A percentile compares a stretch with the other conserved stretches of the same genome.
Conservation (phyloP, 2,888 invertebrate species). For the Leuctra nigra region DNA sequence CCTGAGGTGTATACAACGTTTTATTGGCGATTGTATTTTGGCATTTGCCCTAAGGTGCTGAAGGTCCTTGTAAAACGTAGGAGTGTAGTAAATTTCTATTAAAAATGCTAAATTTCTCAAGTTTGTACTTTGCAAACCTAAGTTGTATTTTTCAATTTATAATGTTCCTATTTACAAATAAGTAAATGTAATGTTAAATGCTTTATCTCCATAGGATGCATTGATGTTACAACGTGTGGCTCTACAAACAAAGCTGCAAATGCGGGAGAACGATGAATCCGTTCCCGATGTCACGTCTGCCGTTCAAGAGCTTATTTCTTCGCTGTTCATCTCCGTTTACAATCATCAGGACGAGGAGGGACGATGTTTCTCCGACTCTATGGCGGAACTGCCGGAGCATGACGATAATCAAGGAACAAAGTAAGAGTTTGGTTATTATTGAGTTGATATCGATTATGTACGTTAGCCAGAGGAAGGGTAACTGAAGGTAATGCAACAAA, state of each 20-base stretch:
- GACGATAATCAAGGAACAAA: conserved; percentile 65
- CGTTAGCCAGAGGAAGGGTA: not conserved
- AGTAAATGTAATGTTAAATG: too few relatives aligned
- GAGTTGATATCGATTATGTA: conserved; percentile 1
- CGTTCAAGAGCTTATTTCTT: conserved; percentile 84
- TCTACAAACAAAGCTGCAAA: conserved; percentile 82
- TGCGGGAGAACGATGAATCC: conserved; percentile 76
- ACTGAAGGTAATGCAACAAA: too few relatives aligned
- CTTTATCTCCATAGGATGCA: conserved; percentile 83
- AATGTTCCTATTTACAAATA: too few relatives aligned
- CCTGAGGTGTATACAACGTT: too few relatives aligned
- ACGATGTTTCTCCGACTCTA: conserved; percentile 91
- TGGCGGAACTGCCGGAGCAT: conserved; percentile 88
- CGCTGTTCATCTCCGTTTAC: conserved; percentile 87
- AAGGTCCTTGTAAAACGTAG: too few relatives aligned
- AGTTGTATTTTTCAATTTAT: too few relatives aligned
- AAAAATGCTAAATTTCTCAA: too few relatives aligned
- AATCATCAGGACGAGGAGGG: conserved; percentile 97
- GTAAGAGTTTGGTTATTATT: too few relatives aligned
- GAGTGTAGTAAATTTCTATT: too few relatives aligned
- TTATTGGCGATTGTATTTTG: too few relatives aligned
- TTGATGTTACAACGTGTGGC: conserved; percentile 86
- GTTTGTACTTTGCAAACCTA: too few relatives aligned
- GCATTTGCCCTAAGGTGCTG: too few relatives aligned
- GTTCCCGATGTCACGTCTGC: conserved; percentile 85